Evolutionary conservation across 2,113 vertebrate species (phyloP), one percentile per base, ranked within the genome.

Genomic region (Corapipo altera): DNA sequence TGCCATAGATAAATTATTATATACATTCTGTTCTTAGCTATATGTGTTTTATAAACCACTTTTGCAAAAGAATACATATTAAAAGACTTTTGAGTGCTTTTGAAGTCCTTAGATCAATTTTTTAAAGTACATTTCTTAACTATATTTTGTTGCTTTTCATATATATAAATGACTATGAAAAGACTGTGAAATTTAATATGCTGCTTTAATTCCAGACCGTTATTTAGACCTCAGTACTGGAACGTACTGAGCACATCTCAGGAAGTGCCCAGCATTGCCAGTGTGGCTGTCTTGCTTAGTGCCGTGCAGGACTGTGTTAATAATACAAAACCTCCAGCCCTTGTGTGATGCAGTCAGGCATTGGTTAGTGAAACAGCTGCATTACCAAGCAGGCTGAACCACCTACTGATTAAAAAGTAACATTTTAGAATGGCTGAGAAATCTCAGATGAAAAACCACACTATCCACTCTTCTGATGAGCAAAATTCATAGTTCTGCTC

Each of bases 111-210:
- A 78, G 65, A 91, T 92, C 66, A 89, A 89, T 58, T 94, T 96
- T 95, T 94, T 41, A 65, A 92, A 74, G 13, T n/a, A 80, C 82
- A 73, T 80, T 83, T 72, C 81, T 94, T 88, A 82, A 91, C 62
- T 55, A 61, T 32, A 73, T 82, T 91, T 95, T 88, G 44, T 76
- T 86, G 72, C 62, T 92, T 93, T 96, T 91, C 83, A 89, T 55
- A 64, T 23, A 83, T 64, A 81, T 13, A 94, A 62, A 51, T 67
- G 75, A 91, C 85, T 92, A 57, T 91, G 58, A 93, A 96, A 65
- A 2, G 5, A 89, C 54, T 77, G 67, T 89, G 94, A 96, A 90
- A 55, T 75, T 94, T 94, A 79, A 90, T 81, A 89, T 17, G 19
- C 51, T 85, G 83, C 71, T 93, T 95, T 89, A 80, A 95, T 89